phyloP scores from a whole-genome alignment of 2,113 vertebrate species.

The Acanthisitta chloris region DNA sequence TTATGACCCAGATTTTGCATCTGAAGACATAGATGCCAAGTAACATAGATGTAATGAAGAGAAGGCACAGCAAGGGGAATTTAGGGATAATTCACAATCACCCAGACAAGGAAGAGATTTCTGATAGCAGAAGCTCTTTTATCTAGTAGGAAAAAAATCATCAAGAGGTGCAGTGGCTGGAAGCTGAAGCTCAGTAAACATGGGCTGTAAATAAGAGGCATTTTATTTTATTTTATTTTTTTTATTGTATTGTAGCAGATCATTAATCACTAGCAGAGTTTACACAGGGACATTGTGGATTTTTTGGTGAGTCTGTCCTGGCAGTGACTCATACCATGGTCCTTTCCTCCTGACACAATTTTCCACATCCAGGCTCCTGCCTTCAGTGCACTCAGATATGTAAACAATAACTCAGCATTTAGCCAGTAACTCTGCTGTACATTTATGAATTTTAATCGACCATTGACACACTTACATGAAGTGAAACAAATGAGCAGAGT shows the following conservation, averaged over 20 bases:
- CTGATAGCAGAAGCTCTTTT: not conserved
- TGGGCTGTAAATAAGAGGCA: not conserved
- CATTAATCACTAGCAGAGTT: not conserved
- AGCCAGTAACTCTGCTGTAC: slow-evolving; percentile 2
- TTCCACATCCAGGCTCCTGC: not conserved
- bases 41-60: not conserved
- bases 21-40: not conserved
- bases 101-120: not conserved
- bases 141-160: not conserved
- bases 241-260: not conserved
- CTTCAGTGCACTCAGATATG: not conserved
- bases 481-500: slow-evolving; percentile 29
- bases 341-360: slow-evolving; percentile 14
- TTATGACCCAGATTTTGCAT: not conserved
- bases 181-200: not conserved
- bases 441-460: slow-evolving; percentile 57
- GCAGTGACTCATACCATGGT: not conserved
- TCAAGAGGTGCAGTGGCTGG: not conserved
- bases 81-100: not conserved
- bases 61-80: not conserved
- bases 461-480: slow-evolving; percentile 38
- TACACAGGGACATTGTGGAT: not conserved
- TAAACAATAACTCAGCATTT: slow-evolving; percentile 37
- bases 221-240: not conserved
- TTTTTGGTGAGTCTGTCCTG: not conserved